Evolutionary conservation across 2,113 vertebrate species (phyloP), one percentile per base, ranked within the genome.

Genomic region (Felis chaus): DNA sequence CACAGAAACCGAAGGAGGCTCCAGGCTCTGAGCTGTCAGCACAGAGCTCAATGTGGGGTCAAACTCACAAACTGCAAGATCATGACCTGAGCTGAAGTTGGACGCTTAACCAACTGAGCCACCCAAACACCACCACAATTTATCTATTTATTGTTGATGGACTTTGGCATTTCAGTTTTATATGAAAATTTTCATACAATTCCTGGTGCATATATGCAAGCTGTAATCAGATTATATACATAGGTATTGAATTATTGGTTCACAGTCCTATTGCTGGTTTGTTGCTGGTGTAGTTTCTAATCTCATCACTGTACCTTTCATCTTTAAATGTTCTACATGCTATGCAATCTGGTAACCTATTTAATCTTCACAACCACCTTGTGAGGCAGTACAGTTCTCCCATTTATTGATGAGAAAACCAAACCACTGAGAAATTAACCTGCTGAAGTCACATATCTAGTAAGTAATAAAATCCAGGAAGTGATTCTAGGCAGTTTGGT

Each of bases 81-180:
- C 23, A 27, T 45, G 13, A 74, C 39, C 39, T 74, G 71, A 41
- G 71, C 23, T 21, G 27, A 74, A 74, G 13, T 6, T 13, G 25
- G 71, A 74, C 11, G 11, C 23, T 41, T 74, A 45, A 27, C 39
- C 13, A 2, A 41, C 71, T 7, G 12, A 74, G 39, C 1, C 71
- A 74, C 71, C 23, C 71, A 74, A 25, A 39, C 5, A 4, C 23
- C 25, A 57, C 23, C 71, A 45, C 57, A 57, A 57, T 57, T 57
- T 57, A 57, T 57, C 57, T 63, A 36, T 71, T 81, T 57, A 57
- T 18, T 23, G 57, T 57, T 57, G 57, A 57, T 8, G 57, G 57
- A 89, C 50, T 90, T 94, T 65, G 55, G 80, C 45, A 53, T 97
- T 95, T 97, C 71, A 89, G 27, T 73, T 95, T 95, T 53, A 86